Evolutionary conservation across 2,113 vertebrate species (phyloP), one percentile per base, ranked within the genome.

Genomic region (Nyctibius bracteatus): DNA sequence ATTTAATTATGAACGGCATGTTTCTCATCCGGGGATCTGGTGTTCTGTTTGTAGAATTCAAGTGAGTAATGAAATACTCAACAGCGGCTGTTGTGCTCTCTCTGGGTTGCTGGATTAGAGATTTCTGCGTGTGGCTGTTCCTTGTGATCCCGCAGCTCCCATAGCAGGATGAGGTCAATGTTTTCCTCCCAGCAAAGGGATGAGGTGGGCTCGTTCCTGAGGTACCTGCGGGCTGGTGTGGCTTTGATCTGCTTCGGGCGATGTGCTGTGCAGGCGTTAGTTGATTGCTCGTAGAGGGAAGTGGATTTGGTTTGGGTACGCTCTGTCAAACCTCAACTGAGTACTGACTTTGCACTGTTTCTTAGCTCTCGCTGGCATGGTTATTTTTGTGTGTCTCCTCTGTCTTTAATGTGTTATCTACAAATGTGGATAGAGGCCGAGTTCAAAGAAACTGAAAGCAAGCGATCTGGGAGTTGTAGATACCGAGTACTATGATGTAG

Each of bases 391-490:
- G n/a, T 22, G 39, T 31, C 12, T 72, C 1, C 51, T 59, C 39
- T 68, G 44, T 46, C 54, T 97, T 88, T 67, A 41, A 61, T 73
- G 86, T 80, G 43, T 88, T 23, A n/a, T 27, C 54, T 80, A 8
- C 66, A 25, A 30, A 37, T 33, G 70, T 65, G 85, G 65, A 51
- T 63, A 58, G 52, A 90, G 63, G 55, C 58, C 2, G 41, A 55
- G 63, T 39, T 96, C 78, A 58, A 87, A 86, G 88, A 96, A 96
- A 94, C 51, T 24, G 88, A 95, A 96, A 97, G 83, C 51, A 44
- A 79, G 25, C 1, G 2, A 44, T 90, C 51, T 58, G 37, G 39
- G 61, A 63, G 57, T 20, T 71, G 67, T 18, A 57, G 77, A 8
- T 24, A 19, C 7, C 0, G 7, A 19, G 37, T 27, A 3, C 35